Conservation (phyloP, 2,888 invertebrate species). For the Serripes groenlandicus region DNA sequence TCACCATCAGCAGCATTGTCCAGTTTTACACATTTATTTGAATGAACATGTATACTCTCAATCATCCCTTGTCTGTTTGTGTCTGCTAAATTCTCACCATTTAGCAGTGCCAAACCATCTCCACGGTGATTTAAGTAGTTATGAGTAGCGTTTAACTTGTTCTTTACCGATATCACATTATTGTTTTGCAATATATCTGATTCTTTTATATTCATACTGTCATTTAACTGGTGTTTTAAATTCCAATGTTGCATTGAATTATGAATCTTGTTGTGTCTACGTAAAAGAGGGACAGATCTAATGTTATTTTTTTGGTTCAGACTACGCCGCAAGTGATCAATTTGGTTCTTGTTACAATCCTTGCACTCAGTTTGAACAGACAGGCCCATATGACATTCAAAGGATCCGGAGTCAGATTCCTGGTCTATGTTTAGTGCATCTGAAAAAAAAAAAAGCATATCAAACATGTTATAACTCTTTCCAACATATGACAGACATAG, state of each 20-base stretch:
- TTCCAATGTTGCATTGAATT: not conserved
- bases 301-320: slow-evolving; percentile 13
- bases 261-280: slow-evolving; percentile 30
- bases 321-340: not conserved
- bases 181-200: not conserved
- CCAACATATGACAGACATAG: too few relatives aligned
- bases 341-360: slow-evolving; percentile 20
- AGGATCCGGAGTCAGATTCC: slow-evolving; percentile 17
- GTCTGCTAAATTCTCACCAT: not conserved
- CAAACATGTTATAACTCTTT: not conserved
- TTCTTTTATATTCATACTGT: not conserved
- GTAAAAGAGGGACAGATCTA: slow-evolving; percentile 47
- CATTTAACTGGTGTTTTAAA: not conserved
- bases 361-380: slow-evolving; percentile 16
- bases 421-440: slow-evolving; percentile 79
- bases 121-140: not conserved
- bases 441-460: slow-evolving; percentile 54
- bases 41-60: not conserved
- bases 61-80: not conserved
- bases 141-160: not conserved
- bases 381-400: not conserved
- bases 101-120: not conserved
- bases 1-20: not conserved
- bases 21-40: not conserved
- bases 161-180: slow-evolving; percentile 9